These are phyloP conservation scores for Tridacna crocea DNA, from an alignment of 2,888 invertebrate species.

Conservation along the genomic window DNA sequence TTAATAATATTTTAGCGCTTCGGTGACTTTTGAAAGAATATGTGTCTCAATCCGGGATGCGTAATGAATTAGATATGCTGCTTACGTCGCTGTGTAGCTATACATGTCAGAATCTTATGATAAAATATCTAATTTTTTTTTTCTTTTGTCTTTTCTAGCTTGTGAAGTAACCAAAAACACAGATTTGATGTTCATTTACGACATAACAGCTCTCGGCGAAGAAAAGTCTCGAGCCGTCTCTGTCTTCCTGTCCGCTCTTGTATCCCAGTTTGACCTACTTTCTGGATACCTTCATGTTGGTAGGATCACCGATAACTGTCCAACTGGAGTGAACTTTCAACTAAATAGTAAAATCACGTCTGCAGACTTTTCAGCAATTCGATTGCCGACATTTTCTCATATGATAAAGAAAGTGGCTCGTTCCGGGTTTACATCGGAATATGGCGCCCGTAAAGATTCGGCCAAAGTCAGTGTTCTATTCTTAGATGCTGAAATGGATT, in stretches of 20 bases:
- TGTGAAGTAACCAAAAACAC: constrained; percentile 55
- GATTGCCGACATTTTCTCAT: constrained; percentile 48
- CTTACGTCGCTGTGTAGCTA: too few species aligned
- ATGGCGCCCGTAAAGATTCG: constrained; percentile 56
- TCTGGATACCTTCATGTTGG: constrained; percentile 59
- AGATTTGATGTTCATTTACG: constrained; percentile 69
- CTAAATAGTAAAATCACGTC: constrained; percentile 51
- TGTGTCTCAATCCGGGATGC: too few species aligned
- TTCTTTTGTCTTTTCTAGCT: constrained; percentile 38
- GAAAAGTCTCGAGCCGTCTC: constrained; percentile 54
- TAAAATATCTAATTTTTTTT: background rate
- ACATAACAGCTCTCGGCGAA: constrained; percentile 62
- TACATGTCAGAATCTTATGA: too few species aligned
- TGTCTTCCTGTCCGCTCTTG: constrained; percentile 52
- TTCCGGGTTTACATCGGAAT: constrained; percentile 49
- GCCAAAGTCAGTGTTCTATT: constrained; percentile 57
- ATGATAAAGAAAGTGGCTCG: constrained; percentile 57
- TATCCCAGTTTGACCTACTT: constrained; percentile 39
- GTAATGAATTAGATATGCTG: too few species aligned
- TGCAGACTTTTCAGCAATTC: constrained; percentile 49
- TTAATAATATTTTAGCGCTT: too few species aligned
- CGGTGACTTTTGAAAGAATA: too few species aligned
- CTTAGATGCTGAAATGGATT: constrained; percentile 57
- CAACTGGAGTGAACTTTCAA: constrained; percentile 52
- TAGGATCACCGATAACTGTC: constrained; percentile 61